Percentiles rank a stretch among this genome's conserved stretches.
phyloP scores from a whole-genome alignment of 2,113 vertebrate genomes.

The Nestor notabilis region DNA sequence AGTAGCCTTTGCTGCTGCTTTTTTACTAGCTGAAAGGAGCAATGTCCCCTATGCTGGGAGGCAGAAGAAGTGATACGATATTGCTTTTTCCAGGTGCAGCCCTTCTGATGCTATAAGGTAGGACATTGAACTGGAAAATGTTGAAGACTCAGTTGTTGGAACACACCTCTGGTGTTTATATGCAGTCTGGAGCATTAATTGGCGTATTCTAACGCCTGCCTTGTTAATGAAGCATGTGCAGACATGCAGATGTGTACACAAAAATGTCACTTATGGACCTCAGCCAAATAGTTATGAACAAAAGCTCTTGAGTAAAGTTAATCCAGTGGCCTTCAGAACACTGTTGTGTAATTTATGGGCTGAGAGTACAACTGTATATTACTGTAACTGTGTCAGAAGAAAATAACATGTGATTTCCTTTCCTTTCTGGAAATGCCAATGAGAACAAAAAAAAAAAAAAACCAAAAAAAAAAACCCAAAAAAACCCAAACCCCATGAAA shows the following conservation, averaged over 20 bases:
- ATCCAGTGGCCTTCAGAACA: neutral
- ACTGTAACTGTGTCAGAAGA: neutral
- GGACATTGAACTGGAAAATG: neutral
- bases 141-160: neutral
- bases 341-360: neutral
- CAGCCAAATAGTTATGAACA: neutral
- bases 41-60: rapidly evolving
- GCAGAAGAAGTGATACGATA: neutral
- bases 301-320: neutral
- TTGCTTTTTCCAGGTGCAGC: rapidly evolving
- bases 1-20: neutral
- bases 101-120: neutral
- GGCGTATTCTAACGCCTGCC: neutral
- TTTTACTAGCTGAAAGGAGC: neutral
- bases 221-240: neutral
- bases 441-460: neutral
- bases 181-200: neutral
- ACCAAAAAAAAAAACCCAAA: too few species aligned
- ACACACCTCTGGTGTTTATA: neutral
- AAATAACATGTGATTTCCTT: constrained; percentile 19
- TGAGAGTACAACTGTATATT: neutral
- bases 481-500: neutral
- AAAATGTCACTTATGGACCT: neutral
- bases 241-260: neutral
- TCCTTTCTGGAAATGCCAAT: constrained; percentile 6